phyloP scores from a whole-genome alignment of 2,113 vertebrate genomes.

The Notothenia rossii region DNA sequence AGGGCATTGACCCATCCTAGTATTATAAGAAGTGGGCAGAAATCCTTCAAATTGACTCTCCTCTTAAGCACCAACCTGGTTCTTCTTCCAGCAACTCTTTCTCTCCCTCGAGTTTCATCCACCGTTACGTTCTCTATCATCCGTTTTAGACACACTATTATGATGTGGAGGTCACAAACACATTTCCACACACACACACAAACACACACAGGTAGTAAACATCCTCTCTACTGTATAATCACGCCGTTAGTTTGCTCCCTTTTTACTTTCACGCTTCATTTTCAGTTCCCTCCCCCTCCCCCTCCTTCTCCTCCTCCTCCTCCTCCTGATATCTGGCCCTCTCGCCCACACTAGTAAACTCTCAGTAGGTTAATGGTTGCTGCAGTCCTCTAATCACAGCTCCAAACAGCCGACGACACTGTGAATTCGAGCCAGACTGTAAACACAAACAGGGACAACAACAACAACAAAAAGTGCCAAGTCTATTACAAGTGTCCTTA shows the following conservation, averaged over 20 bases:
- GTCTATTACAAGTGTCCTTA: too few relatives aligned
- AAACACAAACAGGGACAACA: conserved; percentile 18
- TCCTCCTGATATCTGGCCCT: not conserved
- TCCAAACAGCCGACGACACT: conserved; percentile 45
- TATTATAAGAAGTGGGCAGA: too few relatives aligned
- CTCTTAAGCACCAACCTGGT: not conserved
- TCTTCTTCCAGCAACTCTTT: not conserved
- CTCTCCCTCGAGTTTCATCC: not conserved
- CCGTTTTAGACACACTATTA: too few relatives aligned
- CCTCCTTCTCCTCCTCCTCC: conserved; percentile 7
- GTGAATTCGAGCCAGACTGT: conserved; percentile 21
- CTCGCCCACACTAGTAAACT: conserved; percentile 48
- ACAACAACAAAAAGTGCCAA: not conserved
- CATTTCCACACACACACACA: conserved; percentile 26
- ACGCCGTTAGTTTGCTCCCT: conserved; percentile 44
- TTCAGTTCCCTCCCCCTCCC: conserved; percentile 30
- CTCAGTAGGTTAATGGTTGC: conserved; percentile 49
- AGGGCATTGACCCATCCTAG: too few relatives aligned
- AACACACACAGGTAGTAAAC: conserved; percentile 47
- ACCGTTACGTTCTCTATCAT: not conserved
- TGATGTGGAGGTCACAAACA: conserved; percentile 14
- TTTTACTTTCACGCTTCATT: conserved; percentile 60
- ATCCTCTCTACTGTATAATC: conserved; percentile 54
- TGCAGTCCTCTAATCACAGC: conserved; percentile 67
- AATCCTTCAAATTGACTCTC: not conserved